Evolutionary conservation across 2,888 invertebrate genomes (phyloP).

Genomic region (Hedychridium roseum): DNA sequence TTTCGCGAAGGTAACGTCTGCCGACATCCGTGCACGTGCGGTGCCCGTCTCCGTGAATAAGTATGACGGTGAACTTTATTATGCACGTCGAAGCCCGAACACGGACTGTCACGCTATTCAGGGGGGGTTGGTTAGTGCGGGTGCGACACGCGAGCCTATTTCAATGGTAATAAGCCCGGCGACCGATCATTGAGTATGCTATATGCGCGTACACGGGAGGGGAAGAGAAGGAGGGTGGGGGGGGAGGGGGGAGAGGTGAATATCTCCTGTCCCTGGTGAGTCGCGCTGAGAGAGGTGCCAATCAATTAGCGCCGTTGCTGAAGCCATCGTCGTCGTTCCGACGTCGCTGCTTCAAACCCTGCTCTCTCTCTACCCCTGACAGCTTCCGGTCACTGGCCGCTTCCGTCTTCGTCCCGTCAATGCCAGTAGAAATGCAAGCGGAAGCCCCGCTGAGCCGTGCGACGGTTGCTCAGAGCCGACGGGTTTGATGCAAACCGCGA

Average conservation of each 20-base stretch:
- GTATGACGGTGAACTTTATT: constrained; percentile 53
- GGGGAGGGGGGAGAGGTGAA: too few relatives aligned
- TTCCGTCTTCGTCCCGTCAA: not conserved
- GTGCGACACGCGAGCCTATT: constrained; percentile 46
- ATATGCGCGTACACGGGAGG: constrained; percentile 50
- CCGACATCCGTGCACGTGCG: not conserved
- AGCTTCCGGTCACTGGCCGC: constrained; percentile 21
- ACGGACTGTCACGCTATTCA: constrained; percentile 37
- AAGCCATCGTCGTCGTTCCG: too few relatives aligned
- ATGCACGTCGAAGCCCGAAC: constrained; percentile 42
- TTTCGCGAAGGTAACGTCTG: not conserved
- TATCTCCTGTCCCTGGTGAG: not conserved
- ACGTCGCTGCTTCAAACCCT: too few relatives aligned
- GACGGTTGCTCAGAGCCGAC: constrained; percentile 32
- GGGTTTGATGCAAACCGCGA: constrained; percentile 44
- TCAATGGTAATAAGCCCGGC: constrained; percentile 54
- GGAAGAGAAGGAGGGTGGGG: too few relatives aligned
- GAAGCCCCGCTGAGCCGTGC: constrained; percentile 9
- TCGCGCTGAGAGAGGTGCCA: constrained; percentile 44
- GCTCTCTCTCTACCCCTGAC: too few relatives aligned
- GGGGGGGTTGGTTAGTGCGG: constrained; percentile 29
- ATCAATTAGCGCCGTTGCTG: constrained; percentile 47
- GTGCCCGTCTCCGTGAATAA: constrained; percentile 24
- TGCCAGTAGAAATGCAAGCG: constrained; percentile 1
- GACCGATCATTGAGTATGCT: constrained; percentile 53